A percentile compares a stretch with the other conserved stretches of the same genome.
Evolutionary conservation across 2,888 invertebrate genomes (phyloP).

Genomic region (Ophraella communa): DNA sequence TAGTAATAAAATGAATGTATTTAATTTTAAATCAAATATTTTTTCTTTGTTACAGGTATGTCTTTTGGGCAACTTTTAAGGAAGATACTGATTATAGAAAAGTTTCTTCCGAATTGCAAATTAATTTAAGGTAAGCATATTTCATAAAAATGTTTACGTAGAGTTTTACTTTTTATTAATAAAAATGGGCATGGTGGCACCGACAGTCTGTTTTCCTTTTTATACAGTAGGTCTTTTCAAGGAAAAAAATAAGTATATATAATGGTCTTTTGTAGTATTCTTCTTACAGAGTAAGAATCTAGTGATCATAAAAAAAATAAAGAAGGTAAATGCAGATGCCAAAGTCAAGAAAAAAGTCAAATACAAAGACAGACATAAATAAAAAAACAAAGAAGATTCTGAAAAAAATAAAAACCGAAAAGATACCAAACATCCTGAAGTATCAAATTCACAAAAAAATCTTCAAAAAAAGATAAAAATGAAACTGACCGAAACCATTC

Average conservation of each 20-base stretch:
- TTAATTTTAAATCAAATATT: background rate
- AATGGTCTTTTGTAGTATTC: too few relatives aligned
- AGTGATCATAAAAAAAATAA: constrained; percentile 27
- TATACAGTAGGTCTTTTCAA: too few relatives aligned
- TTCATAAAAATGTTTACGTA: background rate
- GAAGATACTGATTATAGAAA: background rate
- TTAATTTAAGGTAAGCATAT: background rate
- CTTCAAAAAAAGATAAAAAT: constrained; percentile 13
- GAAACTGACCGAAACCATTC: too few relatives aligned
- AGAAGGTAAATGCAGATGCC: constrained; percentile 47
- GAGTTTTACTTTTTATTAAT: too few relatives aligned
- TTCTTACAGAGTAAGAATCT: too few relatives aligned
- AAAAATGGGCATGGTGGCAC: too few relatives aligned
- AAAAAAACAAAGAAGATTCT: constrained; percentile 25
- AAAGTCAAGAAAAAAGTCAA: constrained; percentile 27
- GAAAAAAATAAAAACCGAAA: constrained; percentile 31
- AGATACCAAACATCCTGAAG: constrained; percentile 5
- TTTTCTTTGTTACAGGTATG: background rate
- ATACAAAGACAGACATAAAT: constrained; percentile 28
- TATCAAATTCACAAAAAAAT: background rate
- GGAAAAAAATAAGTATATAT: too few relatives aligned
- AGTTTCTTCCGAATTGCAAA: background rate
- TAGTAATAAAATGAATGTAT: too few relatives aligned
- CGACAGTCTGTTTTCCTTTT: too few relatives aligned
- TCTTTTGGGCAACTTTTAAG: background rate